Conservation (phyloP, 2,888 invertebrate species). For the Cerceris ruficornis region DNA sequence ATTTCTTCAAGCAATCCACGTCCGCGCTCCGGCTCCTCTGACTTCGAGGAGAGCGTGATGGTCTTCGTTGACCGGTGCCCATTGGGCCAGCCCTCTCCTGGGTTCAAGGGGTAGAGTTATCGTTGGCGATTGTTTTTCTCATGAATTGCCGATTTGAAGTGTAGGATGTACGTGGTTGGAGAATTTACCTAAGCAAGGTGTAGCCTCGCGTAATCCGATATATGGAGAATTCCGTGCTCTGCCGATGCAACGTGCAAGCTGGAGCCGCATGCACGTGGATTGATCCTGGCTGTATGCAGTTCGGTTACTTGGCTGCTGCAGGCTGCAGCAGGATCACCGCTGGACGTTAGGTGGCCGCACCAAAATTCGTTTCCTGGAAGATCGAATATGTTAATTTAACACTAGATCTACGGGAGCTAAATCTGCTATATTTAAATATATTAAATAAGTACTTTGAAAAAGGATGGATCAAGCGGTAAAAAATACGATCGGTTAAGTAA, state of each 20-base stretch:
- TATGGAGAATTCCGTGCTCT: slow-evolving; percentile 77
- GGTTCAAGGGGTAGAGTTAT: slow-evolving; percentile 1
- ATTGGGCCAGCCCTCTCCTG: slow-evolving; percentile 68
- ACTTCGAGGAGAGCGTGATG: slow-evolving; percentile 74
- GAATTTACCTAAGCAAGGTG: slow-evolving; percentile 77
- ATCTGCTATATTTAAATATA: too few relatives aligned
- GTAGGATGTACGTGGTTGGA: background rate
- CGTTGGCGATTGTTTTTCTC: background rate
- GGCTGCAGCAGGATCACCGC: slow-evolving; percentile 86
- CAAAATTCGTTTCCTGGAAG: slow-evolving; percentile 87
- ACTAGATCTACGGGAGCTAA: too few relatives aligned
- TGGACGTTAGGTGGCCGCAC: slow-evolving; percentile 83
- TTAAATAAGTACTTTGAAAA: too few relatives aligned
- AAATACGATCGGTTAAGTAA: too few relatives aligned
- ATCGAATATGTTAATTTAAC: background rate
- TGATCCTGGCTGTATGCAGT: slow-evolving; percentile 85
- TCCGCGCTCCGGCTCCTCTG: slow-evolving; percentile 77
- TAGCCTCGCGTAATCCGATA: slow-evolving; percentile 77
- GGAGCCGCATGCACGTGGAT: slow-evolving; percentile 82
- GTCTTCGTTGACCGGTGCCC: slow-evolving; percentile 72
- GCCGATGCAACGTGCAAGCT: slow-evolving; percentile 83
- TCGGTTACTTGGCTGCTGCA: slow-evolving; percentile 85
- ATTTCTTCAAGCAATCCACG: slow-evolving; percentile 75
- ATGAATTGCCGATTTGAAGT: background rate
- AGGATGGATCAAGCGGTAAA: too few relatives aligned